Evolutionary conservation across 2,113 vertebrate species (phyloP).

Genomic region (Erpornis zantholeuca): DNA sequence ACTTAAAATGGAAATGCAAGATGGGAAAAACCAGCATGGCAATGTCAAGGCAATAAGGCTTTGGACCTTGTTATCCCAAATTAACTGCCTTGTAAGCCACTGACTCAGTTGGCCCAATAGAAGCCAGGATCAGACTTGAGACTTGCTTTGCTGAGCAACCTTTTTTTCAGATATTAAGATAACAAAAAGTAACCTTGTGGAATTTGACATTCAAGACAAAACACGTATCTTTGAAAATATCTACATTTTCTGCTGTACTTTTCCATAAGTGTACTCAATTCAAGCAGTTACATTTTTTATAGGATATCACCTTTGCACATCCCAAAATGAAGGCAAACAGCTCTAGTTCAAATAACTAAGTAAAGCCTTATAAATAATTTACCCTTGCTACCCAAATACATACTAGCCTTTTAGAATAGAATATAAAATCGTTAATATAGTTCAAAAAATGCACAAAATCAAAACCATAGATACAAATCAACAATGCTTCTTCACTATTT

Average conservation of each 20-base stretch:
- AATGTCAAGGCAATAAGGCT: not conserved
- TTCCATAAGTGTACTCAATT: not conserved
- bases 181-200: not conserved
- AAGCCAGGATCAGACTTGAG: not conserved
- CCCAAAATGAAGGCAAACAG: not conserved
- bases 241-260: not conserved
- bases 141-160: not conserved
- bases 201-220: not conserved
- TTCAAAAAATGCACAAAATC: not conserved
- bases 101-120: not conserved
- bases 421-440: not conserved
- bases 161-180: not conserved
- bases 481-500: not conserved
- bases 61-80: not conserved
- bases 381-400: not conserved
- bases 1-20: not conserved
- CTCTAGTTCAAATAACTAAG: not conserved
- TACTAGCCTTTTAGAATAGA: not conserved
- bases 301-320: not conserved
- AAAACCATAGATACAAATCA: not conserved
- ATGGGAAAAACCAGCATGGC: not conserved
- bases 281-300: not conserved
- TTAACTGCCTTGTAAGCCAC: not conserved
- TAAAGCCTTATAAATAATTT: not conserved
- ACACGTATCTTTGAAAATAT: not conserved